Percentiles rank a stretch among this genome's conserved stretches.
Conservation (phyloP, 2,888 invertebrate genomes). For the Tinea pellionella region DNA sequence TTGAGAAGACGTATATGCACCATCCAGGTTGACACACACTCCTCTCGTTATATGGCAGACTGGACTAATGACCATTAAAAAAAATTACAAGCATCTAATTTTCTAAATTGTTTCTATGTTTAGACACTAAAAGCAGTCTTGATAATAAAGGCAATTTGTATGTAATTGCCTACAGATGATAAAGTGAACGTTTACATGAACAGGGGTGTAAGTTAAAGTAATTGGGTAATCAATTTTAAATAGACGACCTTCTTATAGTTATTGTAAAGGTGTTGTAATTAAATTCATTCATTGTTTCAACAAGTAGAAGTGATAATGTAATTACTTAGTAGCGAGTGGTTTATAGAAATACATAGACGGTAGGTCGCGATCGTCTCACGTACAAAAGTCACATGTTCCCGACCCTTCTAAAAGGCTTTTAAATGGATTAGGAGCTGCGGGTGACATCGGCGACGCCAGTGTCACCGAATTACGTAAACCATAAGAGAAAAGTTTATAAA, state of each 20-base stretch:
- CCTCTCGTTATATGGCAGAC: too few relatives aligned
- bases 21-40: too few relatives aligned
- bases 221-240: background rate
- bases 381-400: background rate
- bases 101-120: background rate
- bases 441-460: conserved; percentile 19
- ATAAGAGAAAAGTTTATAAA: conserved; percentile 26
- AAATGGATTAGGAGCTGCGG: conserved; percentile 3
- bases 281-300: background rate
- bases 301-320: background rate
- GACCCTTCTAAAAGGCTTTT: background rate
- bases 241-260: background rate
- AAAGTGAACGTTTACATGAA: background rate
- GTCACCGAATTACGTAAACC: conserved; percentile 58
- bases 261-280: background rate
- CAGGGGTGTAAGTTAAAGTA: background rate
- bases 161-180: background rate
- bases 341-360: background rate
- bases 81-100: background rate
- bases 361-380: background rate
- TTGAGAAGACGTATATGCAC: too few relatives aligned
- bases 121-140: background rate
- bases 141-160: background rate
- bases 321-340: background rate
- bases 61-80: too few relatives aligned